These are phyloP conservation scores for Cavia porcellus DNA, from an alignment of 2,113 vertebrate species.

Conservation along the genomic window DNA sequence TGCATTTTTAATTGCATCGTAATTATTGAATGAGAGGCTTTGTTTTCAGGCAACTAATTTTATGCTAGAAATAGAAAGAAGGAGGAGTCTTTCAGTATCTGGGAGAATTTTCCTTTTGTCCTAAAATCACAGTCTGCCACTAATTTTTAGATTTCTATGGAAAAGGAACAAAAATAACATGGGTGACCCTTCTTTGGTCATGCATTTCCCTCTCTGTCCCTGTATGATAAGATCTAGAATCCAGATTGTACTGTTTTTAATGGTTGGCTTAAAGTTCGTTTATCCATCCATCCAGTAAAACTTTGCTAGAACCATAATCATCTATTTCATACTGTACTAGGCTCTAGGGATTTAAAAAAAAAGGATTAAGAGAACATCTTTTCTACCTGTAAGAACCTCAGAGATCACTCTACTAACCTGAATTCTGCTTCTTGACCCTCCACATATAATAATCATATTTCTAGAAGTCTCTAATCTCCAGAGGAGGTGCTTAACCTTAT, in stretches of 20 bases:
- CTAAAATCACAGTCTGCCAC: constrained; percentile 37
- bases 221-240: background rate
- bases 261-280: background rate
- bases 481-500: background rate
- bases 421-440: background rate
- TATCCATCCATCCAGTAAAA: constrained; percentile 23
- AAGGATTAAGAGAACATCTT: background rate
- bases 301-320: constrained; percentile 16
- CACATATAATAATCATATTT: background rate
- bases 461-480: constrained; percentile 18
- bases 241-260: background rate
- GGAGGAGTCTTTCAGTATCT: background rate
- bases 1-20: constrained; percentile 78
- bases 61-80: constrained; percentile 73
- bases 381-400: background rate
- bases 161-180: background rate
- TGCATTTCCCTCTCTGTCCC: background rate
- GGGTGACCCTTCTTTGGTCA: background rate
- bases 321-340: background rate
- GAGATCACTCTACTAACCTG: background rate
- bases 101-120: constrained; percentile 23
- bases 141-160: constrained; percentile 42
- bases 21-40: constrained; percentile 77
- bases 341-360: constrained; percentile 16
- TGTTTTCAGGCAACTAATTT: constrained; percentile 73